Percentiles rank a stretch among this genome's conserved stretches.
These are phyloP conservation scores for Adoxophyes honmai DNA, from an alignment of 1,140 invertebrate species.

Conservation along the genomic window DNA sequence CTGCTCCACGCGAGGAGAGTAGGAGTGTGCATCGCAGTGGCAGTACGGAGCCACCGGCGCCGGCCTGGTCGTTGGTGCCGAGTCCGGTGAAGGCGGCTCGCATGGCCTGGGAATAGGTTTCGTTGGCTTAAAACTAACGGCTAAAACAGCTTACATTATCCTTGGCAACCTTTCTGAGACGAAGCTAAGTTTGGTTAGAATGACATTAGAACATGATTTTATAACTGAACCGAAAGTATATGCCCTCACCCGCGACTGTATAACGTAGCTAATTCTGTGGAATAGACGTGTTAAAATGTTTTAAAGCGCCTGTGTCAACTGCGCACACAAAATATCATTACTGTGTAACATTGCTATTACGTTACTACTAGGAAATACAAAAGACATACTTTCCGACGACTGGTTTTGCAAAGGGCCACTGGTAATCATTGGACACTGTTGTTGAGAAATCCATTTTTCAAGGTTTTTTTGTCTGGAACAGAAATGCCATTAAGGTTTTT, in stretches of 20 bases:
- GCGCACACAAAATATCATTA: too few relatives aligned
- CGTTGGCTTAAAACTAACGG: too few relatives aligned
- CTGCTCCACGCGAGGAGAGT: constrained; percentile 75
- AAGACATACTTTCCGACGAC: constrained; percentile 69
- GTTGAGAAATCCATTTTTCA: constrained; percentile 68
- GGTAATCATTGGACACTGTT: constrained; percentile 70
- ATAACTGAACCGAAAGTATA: too few relatives aligned
- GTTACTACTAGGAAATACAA: neutral
- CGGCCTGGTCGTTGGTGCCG: constrained; percentile 43
- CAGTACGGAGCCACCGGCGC: constrained; percentile 73
- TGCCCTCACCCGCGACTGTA: too few relatives aligned
- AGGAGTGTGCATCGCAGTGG: constrained; percentile 76
- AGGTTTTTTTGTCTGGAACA: constrained; percentile 21
- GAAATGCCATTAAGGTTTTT: constrained; percentile 5
- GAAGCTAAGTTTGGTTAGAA: too few relatives aligned
- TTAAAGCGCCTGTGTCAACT: too few relatives aligned
- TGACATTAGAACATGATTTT: too few relatives aligned
- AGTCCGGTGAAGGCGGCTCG: constrained; percentile 66
- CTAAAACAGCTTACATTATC: too few relatives aligned
- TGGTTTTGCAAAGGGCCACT: constrained; percentile 78
- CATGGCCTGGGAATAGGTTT: constrained; percentile 60
- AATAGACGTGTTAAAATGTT: too few relatives aligned
- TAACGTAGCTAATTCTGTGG: too few relatives aligned
- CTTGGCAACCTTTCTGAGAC: too few relatives aligned
- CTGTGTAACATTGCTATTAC: neutral